phyloP scores from a whole-genome alignment of 2,113 vertebrate genomes.

The Hippotragus niger region DNA sequence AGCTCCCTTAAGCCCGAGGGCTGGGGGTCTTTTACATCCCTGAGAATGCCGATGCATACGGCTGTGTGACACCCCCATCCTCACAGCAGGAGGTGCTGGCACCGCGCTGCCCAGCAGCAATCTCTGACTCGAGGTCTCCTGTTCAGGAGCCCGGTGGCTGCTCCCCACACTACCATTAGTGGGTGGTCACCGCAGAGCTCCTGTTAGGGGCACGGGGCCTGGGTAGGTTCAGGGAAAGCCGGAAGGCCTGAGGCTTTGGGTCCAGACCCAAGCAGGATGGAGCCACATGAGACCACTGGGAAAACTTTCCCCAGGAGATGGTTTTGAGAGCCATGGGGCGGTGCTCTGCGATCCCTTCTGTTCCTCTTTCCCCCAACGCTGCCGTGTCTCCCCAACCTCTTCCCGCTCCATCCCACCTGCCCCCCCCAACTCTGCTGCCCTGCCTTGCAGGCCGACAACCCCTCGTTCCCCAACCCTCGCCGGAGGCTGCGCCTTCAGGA shows the following conservation, averaged over 20 bases:
- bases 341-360: not conserved
- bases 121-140: fast-evolving
- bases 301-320: not conserved
- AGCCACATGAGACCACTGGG: fast-evolving
- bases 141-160: fast-evolving
- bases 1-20: not conserved
- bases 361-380: not conserved
- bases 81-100: not conserved
- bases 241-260: not conserved
- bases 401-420: fast-evolving
- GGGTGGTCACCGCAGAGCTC: not conserved
- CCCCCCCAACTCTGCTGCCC: not conserved
- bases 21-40: not conserved
- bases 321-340: not conserved
- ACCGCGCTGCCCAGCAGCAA: not conserved
- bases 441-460: constrained; percentile 79
- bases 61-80: not conserved
- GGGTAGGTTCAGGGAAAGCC: not conserved
- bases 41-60: fast-evolving
- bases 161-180: not conserved
- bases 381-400: not conserved
- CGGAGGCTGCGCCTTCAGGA: constrained; percentile 91
- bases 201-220: not conserved
- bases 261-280: not conserved
- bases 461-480: constrained; percentile 95